Conservation (phyloP, 2,113 vertebrate species). For the Channa argus region DNA sequence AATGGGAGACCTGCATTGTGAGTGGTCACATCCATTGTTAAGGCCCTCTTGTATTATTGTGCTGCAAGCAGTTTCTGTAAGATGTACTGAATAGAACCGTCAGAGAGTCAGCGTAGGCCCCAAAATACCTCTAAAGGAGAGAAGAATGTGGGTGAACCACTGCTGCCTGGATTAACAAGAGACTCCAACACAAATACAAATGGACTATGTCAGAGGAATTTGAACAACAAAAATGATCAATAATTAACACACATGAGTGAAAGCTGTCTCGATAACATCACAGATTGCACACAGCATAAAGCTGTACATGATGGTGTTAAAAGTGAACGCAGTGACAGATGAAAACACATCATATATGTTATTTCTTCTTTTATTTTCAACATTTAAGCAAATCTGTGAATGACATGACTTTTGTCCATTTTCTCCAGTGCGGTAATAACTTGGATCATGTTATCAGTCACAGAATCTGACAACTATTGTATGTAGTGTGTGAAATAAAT, state of each 20-base stretch:
- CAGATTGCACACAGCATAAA: too few species aligned
- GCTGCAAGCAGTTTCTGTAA: slow-evolving; percentile 52
- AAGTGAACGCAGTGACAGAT: too few species aligned
- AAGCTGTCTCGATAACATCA: not conserved
- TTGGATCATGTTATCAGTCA: not conserved
- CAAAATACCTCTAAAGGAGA: not conserved
- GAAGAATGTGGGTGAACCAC: slow-evolving; percentile 30
- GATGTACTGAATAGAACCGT: slow-evolving; percentile 45
- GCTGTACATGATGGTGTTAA: too few species aligned
- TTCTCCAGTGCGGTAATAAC: too few species aligned
- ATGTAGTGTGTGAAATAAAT: not conserved
- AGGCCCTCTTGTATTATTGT: slow-evolving; percentile 58
- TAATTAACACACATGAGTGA: not conserved
- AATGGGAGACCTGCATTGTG: slow-evolving; percentile 55
- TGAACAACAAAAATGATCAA: not conserved
- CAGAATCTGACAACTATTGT: not conserved
- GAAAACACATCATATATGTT: too few species aligned
- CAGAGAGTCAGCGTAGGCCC: slow-evolving; percentile 18
- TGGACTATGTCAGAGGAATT: not conserved
- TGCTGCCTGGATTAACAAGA: slow-evolving; percentile 3
- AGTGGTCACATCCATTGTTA: slow-evolving; percentile 47
- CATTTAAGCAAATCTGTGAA: too few species aligned
- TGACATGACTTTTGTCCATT: too few species aligned
- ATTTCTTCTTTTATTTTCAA: too few species aligned
- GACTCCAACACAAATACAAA: not conserved